Evolutionary conservation across 2,797 vertebrate species (phyloP).

Genomic region (Tokudaia tokunoshimensis): DNA sequence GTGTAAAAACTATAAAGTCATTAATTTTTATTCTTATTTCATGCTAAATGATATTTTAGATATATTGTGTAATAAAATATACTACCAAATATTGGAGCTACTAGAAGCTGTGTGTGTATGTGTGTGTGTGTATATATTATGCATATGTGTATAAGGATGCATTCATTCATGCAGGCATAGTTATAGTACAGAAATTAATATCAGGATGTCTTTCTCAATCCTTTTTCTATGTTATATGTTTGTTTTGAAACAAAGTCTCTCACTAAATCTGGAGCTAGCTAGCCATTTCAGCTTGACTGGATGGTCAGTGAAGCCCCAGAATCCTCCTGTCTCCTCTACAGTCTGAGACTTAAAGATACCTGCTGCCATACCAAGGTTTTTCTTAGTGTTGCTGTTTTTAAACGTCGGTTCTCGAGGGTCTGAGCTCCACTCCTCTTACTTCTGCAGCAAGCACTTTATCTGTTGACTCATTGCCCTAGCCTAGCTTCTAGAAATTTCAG

Average conservation of each 20-base stretch:
- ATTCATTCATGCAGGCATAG: background rate
- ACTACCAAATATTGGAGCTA: conserved; percentile 18
- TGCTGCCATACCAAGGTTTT: background rate
- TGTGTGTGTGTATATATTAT: background rate
- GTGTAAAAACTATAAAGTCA: conserved; percentile 6
- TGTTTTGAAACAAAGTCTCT: background rate
- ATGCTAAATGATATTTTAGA: background rate
- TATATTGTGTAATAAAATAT: conserved; percentile 28
- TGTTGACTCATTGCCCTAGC: no score
- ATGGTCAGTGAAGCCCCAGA: background rate
- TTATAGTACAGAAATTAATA: background rate
- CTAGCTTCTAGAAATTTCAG: background rate
- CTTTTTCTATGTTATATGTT: background rate
- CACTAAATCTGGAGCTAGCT: background rate
- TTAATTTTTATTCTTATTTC: conserved; percentile 23
- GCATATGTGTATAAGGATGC: background rate
- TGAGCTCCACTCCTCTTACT: background rate
- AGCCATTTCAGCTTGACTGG: background rate
- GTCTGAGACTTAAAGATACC: background rate
- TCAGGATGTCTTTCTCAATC: background rate
- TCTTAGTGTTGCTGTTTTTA: background rate
- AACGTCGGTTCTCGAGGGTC: background rate
- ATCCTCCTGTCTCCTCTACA: background rate
- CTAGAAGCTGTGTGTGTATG: background rate
- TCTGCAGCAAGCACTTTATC: background rate